phyloP scores from a whole-genome alignment of 1,140 invertebrate species.

The Zelostemma sp. region DNA sequence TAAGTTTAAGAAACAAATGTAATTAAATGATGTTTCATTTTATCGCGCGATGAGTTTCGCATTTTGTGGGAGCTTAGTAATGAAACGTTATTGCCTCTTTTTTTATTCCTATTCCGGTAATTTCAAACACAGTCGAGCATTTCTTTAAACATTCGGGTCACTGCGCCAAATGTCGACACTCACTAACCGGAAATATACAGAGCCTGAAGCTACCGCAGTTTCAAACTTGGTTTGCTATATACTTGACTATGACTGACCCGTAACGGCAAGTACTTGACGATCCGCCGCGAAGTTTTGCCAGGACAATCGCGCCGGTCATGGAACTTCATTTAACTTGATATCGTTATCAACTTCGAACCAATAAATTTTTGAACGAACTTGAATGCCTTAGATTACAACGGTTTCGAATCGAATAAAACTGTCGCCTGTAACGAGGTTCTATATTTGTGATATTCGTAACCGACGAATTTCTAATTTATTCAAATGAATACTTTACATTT shows the following conservation, averaged over 20 bases:
- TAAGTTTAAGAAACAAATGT: too few relatives aligned
- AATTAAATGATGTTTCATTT: too few relatives aligned
- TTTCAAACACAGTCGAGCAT: background rate
- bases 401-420: background rate
- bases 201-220: constrained; percentile 43
- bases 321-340: constrained; percentile 64
- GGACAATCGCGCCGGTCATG: constrained; percentile 45
- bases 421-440: background rate
- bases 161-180: constrained; percentile 6
- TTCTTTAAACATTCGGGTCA: background rate
- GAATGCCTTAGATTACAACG: background rate
- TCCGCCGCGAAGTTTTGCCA: constrained; percentile 50
- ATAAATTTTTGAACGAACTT: constrained; percentile 44
- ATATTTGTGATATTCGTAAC: too few relatives aligned
- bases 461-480: too few relatives aligned
- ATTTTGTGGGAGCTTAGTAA: too few relatives aligned
- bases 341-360: constrained; percentile 55
- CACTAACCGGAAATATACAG: constrained; percentile 8
- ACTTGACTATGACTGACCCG: constrained; percentile 56
- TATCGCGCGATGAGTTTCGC: too few relatives aligned
- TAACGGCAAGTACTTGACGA: constrained; percentile 48
- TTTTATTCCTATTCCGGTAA: too few relatives aligned
- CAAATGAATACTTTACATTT: too few relatives aligned
- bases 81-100: too few relatives aligned
- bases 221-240: constrained; percentile 49